phyloP scores from a whole-genome alignment of 2,888 invertebrate species.

The Sarcophaga variegata region DNA sequence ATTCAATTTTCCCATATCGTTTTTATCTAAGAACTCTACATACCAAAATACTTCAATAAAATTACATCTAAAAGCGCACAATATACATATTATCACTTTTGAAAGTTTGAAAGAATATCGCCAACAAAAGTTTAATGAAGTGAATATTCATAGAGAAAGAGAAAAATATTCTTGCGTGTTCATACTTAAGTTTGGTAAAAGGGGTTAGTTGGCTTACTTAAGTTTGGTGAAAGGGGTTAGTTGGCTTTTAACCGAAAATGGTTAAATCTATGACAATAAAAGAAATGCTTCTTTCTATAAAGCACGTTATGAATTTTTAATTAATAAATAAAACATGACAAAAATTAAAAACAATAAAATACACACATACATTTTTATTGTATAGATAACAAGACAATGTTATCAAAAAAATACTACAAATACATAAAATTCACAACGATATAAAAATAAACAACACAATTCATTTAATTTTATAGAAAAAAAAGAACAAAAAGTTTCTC shows the following conservation, averaged over 20 bases:
- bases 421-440: not conserved
- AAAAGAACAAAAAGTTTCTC: constrained; percentile 16
- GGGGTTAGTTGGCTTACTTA: not conserved
- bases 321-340: not conserved
- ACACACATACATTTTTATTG: not conserved
- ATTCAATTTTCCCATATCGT: too few relatives aligned
- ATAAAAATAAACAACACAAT: not conserved
- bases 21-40: too few relatives aligned
- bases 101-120: too few relatives aligned
- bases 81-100: too few relatives aligned
- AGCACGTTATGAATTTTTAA: constrained; percentile 4
- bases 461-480: not conserved
- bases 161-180: constrained; percentile 31
- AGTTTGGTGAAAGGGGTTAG: not conserved
- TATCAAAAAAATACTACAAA: not conserved
- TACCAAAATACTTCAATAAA: too few relatives aligned
- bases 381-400: constrained; percentile 13
- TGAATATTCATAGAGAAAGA: constrained; percentile 40
- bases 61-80: too few relatives aligned
- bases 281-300: constrained; percentile 15
- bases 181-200: not conserved
- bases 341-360: constrained; percentile 2
- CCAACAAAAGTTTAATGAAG: constrained; percentile 36
- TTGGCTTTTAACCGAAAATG: constrained; percentile 12
- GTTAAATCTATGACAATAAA: constrained; percentile 17